Percentiles rank a stretch among this genome's conserved stretches.
Evolutionary conservation across 2,888 invertebrate genomes (phyloP).

Genomic region (Cyclophora punctaria): DNA sequence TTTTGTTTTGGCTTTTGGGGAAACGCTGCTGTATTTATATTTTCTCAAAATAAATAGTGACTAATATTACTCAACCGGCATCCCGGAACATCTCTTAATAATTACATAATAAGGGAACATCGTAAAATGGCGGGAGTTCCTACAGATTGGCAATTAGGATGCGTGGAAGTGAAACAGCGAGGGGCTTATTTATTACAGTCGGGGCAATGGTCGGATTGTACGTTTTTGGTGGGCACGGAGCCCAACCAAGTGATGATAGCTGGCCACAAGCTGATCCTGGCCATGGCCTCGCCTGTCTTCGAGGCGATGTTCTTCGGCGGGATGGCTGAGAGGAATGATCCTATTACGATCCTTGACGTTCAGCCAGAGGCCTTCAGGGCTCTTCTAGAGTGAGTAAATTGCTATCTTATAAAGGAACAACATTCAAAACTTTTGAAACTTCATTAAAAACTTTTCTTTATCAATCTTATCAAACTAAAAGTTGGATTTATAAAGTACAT

Average conservation of each 20-base stretch:
- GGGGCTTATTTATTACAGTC: conserved; percentile 84
- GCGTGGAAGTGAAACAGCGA: conserved; percentile 81
- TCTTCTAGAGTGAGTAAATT: conserved; percentile 78
- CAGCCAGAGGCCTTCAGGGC: conserved; percentile 91
- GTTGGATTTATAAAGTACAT: not conserved
- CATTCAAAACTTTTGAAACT: no score
- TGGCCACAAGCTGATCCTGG: conserved; percentile 86
- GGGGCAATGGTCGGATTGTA: conserved; percentile 89
- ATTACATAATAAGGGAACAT: not conserved
- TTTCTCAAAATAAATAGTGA: not conserved
- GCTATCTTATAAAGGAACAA: no score
- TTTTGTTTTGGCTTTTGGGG: no score
- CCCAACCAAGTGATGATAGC: conserved; percentile 83
- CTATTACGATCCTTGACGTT: conserved; percentile 87
- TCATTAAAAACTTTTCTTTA: not conserved
- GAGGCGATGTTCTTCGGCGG: conserved; percentile 92
- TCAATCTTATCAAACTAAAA: not conserved
- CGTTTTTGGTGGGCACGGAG: conserved; percentile 86
- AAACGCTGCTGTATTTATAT: no score
- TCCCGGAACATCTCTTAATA: not conserved
- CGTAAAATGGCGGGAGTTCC: conserved; percentile 67
- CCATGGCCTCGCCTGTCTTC: conserved; percentile 92
- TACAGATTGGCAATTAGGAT: conserved; percentile 85
- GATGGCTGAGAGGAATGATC: conserved; percentile 84
- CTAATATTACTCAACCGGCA: conserved; percentile 1